These are phyloP conservation scores for Crotalus horridus DNA, from an alignment of 2,113 vertebrate species.

Conservation along the genomic window DNA sequence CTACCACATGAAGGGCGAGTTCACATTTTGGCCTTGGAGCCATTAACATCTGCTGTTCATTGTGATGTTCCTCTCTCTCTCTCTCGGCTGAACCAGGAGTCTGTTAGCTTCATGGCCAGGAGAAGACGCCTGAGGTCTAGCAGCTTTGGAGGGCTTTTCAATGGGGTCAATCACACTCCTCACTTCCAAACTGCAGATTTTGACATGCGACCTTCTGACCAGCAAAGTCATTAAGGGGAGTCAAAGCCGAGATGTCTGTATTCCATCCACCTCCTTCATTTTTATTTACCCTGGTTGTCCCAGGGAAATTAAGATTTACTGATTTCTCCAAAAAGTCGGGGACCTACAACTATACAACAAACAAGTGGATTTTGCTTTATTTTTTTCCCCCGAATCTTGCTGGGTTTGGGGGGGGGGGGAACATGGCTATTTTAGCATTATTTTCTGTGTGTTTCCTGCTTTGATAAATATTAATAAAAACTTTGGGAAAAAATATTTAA, in stretches of 20 bases:
- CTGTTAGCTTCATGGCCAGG: neutral
- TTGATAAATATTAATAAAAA: neutral
- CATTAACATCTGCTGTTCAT: neutral
- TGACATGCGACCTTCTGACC: too few relatives aligned
- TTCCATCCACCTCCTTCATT: neutral
- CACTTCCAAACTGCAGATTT: neutral
- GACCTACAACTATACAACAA: too few relatives aligned
- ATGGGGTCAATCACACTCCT: neutral
- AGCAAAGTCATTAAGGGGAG: too few relatives aligned
- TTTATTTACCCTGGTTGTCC: neutral
- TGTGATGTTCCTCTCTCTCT: neutral
- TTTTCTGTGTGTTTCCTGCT: neutral
- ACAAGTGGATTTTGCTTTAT: too few relatives aligned
- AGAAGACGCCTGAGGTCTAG: neutral
- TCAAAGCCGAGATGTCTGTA: too few relatives aligned
- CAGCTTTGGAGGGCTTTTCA: neutral
- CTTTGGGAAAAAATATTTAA: neutral
- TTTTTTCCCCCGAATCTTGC: too few relatives aligned
- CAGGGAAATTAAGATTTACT: neutral
- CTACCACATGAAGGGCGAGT: neutral
- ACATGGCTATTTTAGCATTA: neutral
- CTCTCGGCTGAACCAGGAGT: neutral
- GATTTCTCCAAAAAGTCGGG: neutral
- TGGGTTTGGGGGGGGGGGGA: neutral
- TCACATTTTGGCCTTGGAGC: neutral